Evolutionary conservation across 53 echinoderm and acorn worm species (phyloP).

Genomic region (Holothuria scabra): DNA sequence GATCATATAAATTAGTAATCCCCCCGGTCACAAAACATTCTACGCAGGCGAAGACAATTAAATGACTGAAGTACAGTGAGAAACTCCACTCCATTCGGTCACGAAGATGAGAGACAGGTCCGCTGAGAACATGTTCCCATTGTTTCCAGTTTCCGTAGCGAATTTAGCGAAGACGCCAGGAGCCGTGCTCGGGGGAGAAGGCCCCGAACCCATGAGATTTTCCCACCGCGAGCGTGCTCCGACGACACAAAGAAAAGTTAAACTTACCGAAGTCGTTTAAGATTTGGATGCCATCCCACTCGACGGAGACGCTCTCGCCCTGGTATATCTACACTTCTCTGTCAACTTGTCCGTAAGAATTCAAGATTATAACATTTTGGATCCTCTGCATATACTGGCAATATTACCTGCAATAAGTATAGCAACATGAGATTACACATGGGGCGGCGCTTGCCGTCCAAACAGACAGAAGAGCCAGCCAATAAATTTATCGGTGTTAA

Average conservation of each 20-base stretch:
- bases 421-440: too few relatives aligned
- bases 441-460: too few relatives aligned
- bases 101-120: conserved; percentile 22
- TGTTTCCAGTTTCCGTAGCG: conserved; percentile 43
- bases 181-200: conserved; percentile 40
- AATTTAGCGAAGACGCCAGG: conserved; percentile 28
- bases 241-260: background rate
- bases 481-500: too few relatives aligned
- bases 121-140: conserved; percentile 21
- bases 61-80: conserved; percentile 23
- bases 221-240: conserved; percentile 45
- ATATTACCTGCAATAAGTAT: too few relatives aligned
- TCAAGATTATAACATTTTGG: too few relatives aligned
- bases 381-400: too few relatives aligned
- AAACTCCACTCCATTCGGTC: conserved; percentile 34
- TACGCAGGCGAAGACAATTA: conserved; percentile 17
- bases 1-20: conserved; percentile 48
- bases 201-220: conserved; percentile 46
- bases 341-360: too few relatives aligned
- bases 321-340: too few relatives aligned
- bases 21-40: conserved; percentile 39
- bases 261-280: too few relatives aligned
- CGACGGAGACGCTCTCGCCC: too few relatives aligned
- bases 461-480: too few relatives aligned
- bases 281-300: too few relatives aligned